These are phyloP conservation scores for Myzus persicae DNA, from an alignment of 1,140 invertebrate species.

Conservation along the genomic window DNA sequence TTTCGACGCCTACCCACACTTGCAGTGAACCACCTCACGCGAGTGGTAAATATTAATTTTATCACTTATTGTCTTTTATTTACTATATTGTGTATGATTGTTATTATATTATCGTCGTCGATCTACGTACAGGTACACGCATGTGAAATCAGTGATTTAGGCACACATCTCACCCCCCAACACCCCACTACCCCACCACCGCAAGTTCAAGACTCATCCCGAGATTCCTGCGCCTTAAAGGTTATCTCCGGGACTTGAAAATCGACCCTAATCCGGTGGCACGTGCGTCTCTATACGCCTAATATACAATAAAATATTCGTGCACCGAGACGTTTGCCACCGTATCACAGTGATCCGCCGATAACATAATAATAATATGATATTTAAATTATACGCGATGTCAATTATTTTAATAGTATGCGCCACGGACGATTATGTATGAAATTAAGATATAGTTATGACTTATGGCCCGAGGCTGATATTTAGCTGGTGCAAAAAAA, in stretches of 20 bases:
- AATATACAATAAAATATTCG: too few relatives aligned
- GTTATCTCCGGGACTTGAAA: neutral
- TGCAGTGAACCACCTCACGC: slow-evolving; percentile 59
- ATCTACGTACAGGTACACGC: neutral
- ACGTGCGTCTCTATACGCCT: neutral
- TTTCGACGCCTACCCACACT: slow-evolving; percentile 72
- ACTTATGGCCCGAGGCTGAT: neutral
- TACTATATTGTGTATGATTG: neutral
- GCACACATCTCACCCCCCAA: neutral
- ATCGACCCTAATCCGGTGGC: neutral
- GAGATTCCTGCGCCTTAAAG: neutral
- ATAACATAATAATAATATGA: neutral
- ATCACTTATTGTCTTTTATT: neutral
- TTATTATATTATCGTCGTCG: neutral
- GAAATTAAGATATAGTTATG: neutral
- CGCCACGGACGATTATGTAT: neutral
- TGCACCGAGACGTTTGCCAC: neutral
- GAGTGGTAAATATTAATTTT: neutral
- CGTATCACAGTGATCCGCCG: neutral
- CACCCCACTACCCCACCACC: neutral
- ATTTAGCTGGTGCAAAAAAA: neutral
- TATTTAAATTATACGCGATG: neutral
- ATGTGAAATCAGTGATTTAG: neutral
- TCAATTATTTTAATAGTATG: neutral
- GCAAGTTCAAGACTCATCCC: neutral